Evolutionary conservation across 64 coral and sea anemone species (phyloP).

Genomic region (Montipora cactus): DNA sequence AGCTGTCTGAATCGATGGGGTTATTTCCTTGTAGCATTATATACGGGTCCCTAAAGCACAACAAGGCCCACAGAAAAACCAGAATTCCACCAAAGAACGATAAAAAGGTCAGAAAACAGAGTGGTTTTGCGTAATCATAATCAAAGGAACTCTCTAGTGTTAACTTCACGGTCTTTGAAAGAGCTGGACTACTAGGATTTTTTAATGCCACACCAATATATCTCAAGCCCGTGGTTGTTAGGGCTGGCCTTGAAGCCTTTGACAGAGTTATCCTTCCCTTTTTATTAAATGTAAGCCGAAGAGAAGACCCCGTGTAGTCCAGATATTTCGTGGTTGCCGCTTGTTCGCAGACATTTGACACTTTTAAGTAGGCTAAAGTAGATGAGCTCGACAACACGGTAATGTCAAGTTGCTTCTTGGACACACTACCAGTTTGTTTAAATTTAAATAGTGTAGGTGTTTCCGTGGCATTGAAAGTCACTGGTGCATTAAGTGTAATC

Average conservation of each 20-base stretch:
- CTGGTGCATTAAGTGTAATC: not conserved
- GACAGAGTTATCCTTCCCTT: slow-evolving; percentile 78
- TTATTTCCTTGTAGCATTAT: not conserved
- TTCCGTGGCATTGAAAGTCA: not conserved
- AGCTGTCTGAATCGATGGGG: not conserved
- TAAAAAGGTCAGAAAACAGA: slow-evolving; percentile 42
- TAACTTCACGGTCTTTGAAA: slow-evolving; percentile 12
- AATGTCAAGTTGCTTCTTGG: slow-evolving; percentile 40
- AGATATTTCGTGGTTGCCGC: not conserved
- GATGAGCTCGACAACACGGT: not conserved
- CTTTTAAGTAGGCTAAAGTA: slow-evolving; percentile 10
- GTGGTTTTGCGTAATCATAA: slow-evolving; percentile 47
- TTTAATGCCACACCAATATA: slow-evolving; percentile 56
- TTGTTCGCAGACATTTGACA: slow-evolving; percentile 30
- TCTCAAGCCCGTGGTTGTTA: not conserved
- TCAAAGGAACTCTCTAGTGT: slow-evolving; percentile 33
- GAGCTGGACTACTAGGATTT: not conserved
- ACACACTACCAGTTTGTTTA: not conserved
- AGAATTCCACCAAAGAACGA: slow-evolving; percentile 58
- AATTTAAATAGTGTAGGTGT: not conserved
- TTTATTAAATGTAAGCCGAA: slow-evolving; percentile 61
- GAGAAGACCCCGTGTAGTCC: not conserved
- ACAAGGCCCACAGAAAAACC: slow-evolving; percentile 53
- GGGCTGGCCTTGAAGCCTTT: slow-evolving; percentile 50
- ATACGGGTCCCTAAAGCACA: slow-evolving; percentile 62